Percentiles rank a stretch among this genome's conserved stretches.
Conservation (phyloP, 2,888 invertebrate species). For the Eilema depressum region DNA sequence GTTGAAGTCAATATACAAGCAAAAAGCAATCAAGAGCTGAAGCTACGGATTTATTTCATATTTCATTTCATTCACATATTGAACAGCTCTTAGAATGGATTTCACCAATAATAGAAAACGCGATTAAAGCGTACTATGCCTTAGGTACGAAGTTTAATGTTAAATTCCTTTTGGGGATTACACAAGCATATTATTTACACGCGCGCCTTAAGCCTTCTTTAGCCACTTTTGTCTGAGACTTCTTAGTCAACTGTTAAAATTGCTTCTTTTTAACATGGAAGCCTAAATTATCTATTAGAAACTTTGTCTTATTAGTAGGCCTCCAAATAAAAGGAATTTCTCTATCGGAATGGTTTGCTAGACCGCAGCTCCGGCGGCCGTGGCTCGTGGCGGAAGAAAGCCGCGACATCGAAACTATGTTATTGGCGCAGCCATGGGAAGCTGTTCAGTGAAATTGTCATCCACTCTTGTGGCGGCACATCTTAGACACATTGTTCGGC, state of each 20-base stretch:
- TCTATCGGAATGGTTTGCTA: constrained; percentile 33
- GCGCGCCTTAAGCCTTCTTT: background rate
- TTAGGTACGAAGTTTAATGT: background rate
- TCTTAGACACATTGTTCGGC: constrained; percentile 1
- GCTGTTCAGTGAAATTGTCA: constrained; percentile 38
- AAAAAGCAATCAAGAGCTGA: too few species aligned
- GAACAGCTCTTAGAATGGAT: too few species aligned
- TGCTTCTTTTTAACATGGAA: background rate
- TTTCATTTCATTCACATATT: too few species aligned
- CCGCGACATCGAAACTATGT: constrained; percentile 39
- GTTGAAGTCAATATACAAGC: too few species aligned
- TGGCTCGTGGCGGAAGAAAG: constrained; percentile 39
- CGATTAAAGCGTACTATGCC: too few species aligned
- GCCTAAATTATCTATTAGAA: background rate
- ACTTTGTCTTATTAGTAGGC: too few species aligned
- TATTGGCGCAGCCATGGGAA: constrained; percentile 49
- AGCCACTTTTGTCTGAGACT: too few species aligned
- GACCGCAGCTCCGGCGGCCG: constrained; percentile 31
- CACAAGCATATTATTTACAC: background rate
- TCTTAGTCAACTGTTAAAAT: background rate
- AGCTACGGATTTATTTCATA: too few species aligned
- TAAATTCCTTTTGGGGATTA: background rate
- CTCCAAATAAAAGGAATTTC: constrained; percentile 11
- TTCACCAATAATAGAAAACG: too few species aligned
- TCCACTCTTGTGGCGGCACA: constrained; percentile 9